phyloP scores from a whole-genome alignment of 2,888 invertebrate genomes.

The Gryllus longicercus region DNA sequence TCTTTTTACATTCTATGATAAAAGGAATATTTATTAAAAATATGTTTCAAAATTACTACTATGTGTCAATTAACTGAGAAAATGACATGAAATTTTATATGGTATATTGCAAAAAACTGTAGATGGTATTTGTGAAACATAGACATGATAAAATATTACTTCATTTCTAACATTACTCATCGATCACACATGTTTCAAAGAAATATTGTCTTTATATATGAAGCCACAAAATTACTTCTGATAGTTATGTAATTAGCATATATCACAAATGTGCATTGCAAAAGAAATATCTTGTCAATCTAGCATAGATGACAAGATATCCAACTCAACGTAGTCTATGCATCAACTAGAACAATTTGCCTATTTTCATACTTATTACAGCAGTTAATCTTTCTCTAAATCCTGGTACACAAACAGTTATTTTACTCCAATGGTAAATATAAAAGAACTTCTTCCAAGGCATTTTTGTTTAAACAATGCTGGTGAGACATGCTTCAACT shows the following conservation, averaged over 20 bases:
- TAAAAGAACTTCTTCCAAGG: not conserved
- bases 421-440: not conserved
- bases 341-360: not conserved
- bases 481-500: conserved; percentile 2
- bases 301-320: not conserved
- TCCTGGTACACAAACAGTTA: not conserved
- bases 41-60: too few relatives aligned
- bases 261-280: conserved; percentile 11
- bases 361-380: not conserved
- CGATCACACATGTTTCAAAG: not conserved
- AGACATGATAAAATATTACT: too few relatives aligned
- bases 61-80: too few relatives aligned
- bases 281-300: not conserved
- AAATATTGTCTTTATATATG: conserved; percentile 5
- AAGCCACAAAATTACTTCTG: not conserved
- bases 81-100: too few relatives aligned
- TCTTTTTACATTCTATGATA: too few relatives aligned
- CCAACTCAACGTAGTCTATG: not conserved
- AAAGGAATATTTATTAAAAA: too few relatives aligned
- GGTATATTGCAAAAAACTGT: too few relatives aligned
- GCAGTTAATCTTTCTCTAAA: not conserved
- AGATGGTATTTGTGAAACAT: too few relatives aligned
- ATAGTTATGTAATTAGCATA: not conserved
- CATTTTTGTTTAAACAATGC: not conserved
- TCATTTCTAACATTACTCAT: too few relatives aligned